Conservation (phyloP, 2,113 vertebrate genomes). For the Sinocyclocheilus anshuiensis region DNA sequence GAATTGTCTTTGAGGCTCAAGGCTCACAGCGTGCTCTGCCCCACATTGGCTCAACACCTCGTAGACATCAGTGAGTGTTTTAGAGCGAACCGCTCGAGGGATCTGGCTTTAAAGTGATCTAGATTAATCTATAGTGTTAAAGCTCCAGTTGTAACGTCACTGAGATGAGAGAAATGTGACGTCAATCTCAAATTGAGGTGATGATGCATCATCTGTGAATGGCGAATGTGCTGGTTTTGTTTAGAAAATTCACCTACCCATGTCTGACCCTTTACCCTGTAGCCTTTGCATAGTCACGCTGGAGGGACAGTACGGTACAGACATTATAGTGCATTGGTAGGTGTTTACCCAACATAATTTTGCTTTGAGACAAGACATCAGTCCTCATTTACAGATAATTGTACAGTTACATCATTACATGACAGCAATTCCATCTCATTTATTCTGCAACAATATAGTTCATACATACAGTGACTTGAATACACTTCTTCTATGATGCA, state of each 20-base stretch:
- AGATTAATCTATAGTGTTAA: conserved; percentile 6
- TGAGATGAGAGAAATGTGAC: neutral
- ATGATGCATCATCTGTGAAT: neutral
- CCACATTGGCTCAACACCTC: conserved; percentile 42
- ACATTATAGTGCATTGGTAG: neutral
- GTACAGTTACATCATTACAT: neutral
- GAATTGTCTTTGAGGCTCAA: conserved; percentile 73
- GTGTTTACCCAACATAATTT: neutral
- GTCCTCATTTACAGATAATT: neutral
- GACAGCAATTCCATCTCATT: neutral
- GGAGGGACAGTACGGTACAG: neutral
- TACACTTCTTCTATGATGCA: neutral
- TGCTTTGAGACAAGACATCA: neutral
- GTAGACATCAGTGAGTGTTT: conserved; percentile 17
- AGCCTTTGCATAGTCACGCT: neutral
- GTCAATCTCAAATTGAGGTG: neutral
- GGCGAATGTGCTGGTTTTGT: neutral
- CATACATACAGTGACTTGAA: neutral
- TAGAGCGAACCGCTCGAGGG: neutral
- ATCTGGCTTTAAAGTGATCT: neutral
- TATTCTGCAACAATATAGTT: neutral
- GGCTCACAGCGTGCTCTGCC: conserved; percentile 55
- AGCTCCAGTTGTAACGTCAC: conserved; percentile 7
- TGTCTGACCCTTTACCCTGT: neutral
- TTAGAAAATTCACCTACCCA: neutral